Evolutionary conservation across 1,140 invertebrate species (phyloP).

Genomic region (Zaprionus davidi): DNA sequence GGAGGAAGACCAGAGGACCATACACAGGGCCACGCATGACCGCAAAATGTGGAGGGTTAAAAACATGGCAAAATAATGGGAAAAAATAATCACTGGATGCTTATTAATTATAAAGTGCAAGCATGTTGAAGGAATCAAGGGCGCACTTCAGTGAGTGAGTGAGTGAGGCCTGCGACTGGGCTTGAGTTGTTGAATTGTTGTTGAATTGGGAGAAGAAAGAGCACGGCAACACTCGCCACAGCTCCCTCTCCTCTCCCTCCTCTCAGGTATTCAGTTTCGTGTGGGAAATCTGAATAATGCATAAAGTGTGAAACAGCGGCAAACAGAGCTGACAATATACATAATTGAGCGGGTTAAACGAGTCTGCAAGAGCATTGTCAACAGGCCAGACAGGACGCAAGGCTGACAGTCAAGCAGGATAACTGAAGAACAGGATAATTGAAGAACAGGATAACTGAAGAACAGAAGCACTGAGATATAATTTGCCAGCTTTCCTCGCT

Average conservation of each 20-base stretch:
- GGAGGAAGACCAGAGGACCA: neutral
- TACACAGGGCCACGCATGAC: constrained; percentile 63
- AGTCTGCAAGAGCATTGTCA: constrained; percentile 74
- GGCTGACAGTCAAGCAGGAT: no score
- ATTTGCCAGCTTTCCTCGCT: constrained; percentile 2
- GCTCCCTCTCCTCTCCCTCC: neutral
- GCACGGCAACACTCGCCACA: constrained; percentile 9
- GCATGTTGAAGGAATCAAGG: constrained; percentile 77
- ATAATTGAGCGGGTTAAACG: constrained; percentile 80
- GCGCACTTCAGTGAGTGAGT: constrained; percentile 49
- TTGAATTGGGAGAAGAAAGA: constrained; percentile 16
- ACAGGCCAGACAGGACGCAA: constrained; percentile 51
- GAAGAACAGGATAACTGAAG: neutral
- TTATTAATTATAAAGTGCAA: constrained; percentile 81
- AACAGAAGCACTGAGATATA: constrained; percentile 6
- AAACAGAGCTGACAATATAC: constrained; percentile 68
- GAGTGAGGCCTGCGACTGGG: constrained; percentile 27
- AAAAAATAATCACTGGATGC: constrained; percentile 53
- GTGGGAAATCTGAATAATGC: constrained; percentile 82
- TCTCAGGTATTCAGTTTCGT: constrained; percentile 37
- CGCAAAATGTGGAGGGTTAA: constrained; percentile 65
- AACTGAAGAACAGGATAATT: neutral
- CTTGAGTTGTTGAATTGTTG: constrained; percentile 22
- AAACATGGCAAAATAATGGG: constrained; percentile 29
- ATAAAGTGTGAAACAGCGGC: constrained; percentile 77